These are phyloP conservation scores for Cryptophagus acutangulus DNA, from an alignment of 2,888 invertebrate species.

Conservation along the genomic window DNA sequence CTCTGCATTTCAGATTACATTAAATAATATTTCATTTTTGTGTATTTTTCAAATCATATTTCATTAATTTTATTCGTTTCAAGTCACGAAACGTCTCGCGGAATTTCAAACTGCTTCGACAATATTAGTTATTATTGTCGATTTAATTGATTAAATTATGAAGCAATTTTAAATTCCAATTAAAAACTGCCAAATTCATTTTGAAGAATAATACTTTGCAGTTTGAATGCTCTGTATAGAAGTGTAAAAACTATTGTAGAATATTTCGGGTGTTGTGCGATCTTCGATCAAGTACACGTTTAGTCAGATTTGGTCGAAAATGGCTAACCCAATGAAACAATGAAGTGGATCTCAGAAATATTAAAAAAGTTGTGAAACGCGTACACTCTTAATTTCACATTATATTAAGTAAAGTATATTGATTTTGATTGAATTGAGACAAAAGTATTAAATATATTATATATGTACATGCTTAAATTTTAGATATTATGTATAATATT, in stretches of 20 bases:
- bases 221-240: too few species aligned
- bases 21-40: background rate
- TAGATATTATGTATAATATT: conserved; percentile 6
- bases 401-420: background rate
- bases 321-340: background rate
- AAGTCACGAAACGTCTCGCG: too few species aligned
- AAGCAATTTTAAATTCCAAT: too few species aligned
- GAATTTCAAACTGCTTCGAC: too few species aligned
- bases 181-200: too few species aligned
- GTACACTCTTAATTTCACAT: conserved; percentile 1
- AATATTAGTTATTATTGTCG: too few species aligned
- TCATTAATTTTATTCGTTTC: too few species aligned
- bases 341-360: background rate
- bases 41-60: background rate
- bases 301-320: background rate
- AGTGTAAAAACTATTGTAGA: too few species aligned
- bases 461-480: conserved; percentile 4
- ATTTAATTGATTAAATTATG: too few species aligned
- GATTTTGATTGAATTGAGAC: background rate
- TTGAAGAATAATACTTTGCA: too few species aligned
- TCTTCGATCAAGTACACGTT: too few species aligned
- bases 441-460: conserved; percentile 8
- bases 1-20: background rate
- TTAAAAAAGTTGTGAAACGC: background rate
- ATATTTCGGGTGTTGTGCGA: conserved; percentile 1